Base-by-base conservation (phyloP, 1,140 invertebrate species). In the Ostrea denselamellosa region DNA sequence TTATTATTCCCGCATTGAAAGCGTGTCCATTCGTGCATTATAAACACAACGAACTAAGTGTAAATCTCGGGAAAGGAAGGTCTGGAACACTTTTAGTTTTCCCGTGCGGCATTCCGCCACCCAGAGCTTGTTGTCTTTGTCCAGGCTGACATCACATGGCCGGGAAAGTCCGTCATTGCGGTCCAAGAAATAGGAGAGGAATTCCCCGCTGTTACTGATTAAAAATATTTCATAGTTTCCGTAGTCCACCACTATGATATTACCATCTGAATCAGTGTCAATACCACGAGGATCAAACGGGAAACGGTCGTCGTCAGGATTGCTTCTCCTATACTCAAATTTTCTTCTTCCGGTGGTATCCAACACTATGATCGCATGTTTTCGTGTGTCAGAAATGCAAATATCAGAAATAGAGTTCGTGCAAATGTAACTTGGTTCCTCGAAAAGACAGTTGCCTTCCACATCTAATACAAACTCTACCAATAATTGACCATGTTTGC, bases 401-500 rank as follows among this genome's bases (percentile, higher is more conserved):
- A 77, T 22, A 28, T 28, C 65, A 71, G 22, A 28, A 77, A 28
- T 28, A 25, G 25, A 34, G 12, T 77, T 77, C 3, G 8, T 22
- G 68, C 68, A 77, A 77, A 77, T 12, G 28, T 77, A 77, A 77
- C 68, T 77, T 77, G 68, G 68, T 77, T 77, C 22, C 14, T 28
- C 25, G 28, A 77, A 77, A 28, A 77, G 22, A 22, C 28, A 25
- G 12, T 28, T 28, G 0, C 68, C 68, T 28, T 77, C 25, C 22
- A 10, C 25, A 34, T 28, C 68, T 2, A 28, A 10, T 77, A 77
- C 25, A 14, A 28, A 77, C 14, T 77, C 25, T 28, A 28, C 12
- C 28, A 25, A 77, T 25, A 77, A 77, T 34, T 28, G 12, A 12
- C 68, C 68, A 5, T 25, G 10, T 28, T 77, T 77, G 8, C 28